Conservation (phyloP, 2,113 vertebrate genomes). For the Hypanus sabinus region DNA sequence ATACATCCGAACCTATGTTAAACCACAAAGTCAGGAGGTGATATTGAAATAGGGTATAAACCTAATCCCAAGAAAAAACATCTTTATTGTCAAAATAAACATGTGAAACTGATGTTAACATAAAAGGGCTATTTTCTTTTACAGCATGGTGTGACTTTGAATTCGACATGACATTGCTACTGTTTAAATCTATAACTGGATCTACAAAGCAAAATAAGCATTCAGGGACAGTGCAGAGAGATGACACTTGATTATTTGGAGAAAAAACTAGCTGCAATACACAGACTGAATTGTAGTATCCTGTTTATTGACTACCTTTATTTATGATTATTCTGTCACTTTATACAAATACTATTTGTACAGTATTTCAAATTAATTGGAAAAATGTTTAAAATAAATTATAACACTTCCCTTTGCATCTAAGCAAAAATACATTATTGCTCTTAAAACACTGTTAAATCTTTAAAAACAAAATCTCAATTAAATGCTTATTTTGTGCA, state of each 20-base stretch:
- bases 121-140: background rate
- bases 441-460: constrained; percentile 1
- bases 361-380: constrained; percentile 2
- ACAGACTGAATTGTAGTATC: background rate
- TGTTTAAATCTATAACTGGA: background rate
- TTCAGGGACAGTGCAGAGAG: background rate
- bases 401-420: background rate
- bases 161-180: background rate
- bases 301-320: background rate
- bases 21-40: background rate
- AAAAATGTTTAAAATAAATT: background rate
- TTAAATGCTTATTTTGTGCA: background rate
- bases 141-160: background rate
- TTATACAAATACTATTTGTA: background rate
- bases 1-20: background rate
- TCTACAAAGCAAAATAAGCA: background rate
- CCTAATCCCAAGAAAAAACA: no score
- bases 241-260: background rate
- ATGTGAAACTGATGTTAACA: background rate
- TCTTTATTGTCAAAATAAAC: no score
- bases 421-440: background rate
- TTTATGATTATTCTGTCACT: background rate
- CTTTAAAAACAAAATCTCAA: background rate
- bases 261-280: background rate
- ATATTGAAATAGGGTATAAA: background rate